Base-by-base conservation (phyloP, 2,113 vertebrate genomes). In the Ivindomyrus marchei region DNA sequence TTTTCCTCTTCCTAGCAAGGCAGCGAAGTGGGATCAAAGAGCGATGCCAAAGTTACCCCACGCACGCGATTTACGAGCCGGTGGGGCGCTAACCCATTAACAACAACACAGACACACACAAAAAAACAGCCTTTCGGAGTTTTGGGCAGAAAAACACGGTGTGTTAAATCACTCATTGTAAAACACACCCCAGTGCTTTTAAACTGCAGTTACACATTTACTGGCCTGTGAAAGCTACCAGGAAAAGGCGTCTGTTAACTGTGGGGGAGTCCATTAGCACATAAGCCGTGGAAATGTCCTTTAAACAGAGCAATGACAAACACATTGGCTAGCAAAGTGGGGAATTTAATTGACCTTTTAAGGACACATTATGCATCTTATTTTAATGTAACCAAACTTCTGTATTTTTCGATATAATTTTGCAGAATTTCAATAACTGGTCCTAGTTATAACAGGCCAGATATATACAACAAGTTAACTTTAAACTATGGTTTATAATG, bases 21-120 rank as follows among this genome's bases (percentile, higher is more conserved):
- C 92, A 92, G 93, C 94, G 93, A 95, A 93, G 94, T 94, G 94
- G 95, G 95, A 97, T 96, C 96, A 97, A 97, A 96, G 96, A 47
- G 36, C 0, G 91, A 83, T 91, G 17, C 94, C 95, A 90, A 36
- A 4, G 36, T 92, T 88, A 0, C 88, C 91, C 87, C 89, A 87
- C 45, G 93, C 89, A 0, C 90, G 91, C 77, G 0, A 96, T 96
- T 96, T 96, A 96, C 6, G 94, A 94, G 92, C 93, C 93, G 89
- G 93, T 88, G 92, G 94, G 93, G 94, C 94, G 94, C 80, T 91
- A 93, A 93, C 93, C 93, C 93, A 94, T 95, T 95, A 96, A 93
- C 91, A 93, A 92, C 89, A 85, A 89, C 89, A 85, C 84, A 89
- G 83, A 66, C 86, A 93, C 8, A 31, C 21, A 62, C 6, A 92